Base-by-base conservation (phyloP, 2,888 invertebrate species). In the Drosophila recens region DNA sequence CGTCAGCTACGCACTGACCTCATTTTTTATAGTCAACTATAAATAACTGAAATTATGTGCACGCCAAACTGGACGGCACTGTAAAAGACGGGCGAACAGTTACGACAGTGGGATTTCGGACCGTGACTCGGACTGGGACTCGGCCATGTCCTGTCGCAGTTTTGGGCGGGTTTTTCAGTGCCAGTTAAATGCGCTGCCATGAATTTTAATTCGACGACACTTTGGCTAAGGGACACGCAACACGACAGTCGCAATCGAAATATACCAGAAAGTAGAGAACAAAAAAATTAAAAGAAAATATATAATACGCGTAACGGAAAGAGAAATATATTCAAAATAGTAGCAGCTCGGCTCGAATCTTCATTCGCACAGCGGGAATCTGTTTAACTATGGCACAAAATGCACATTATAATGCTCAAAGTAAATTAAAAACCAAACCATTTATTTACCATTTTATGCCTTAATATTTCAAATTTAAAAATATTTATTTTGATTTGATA, bases 201-300 rank as follows among this genome's bases (percentile, higher is more conserved):
- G 88, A 86, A 86, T 86, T 86, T 86, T 86, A 88, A 86, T 86
- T 88, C 86, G 88, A 87, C 83, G 83, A 81, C 83, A 87, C 82
- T 86, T 83, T 72, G 72, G 73, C 66, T 49, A 48, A 66, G 53
- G 82, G 72, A 77, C 87, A 86, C 87, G 77, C 81, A 77, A 81
- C 72, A 65, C 72, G 69, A 81, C 84, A 77, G 87, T 59, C 71
- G 80, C 72, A 40, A 75, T 56, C 71, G 61, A 57, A 66, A 67
- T 56, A 51, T 58, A 45, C 34, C 23, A 49, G 45, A 71, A 65
- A 57, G 11, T 46, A 17, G 11, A 48, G 38, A 34, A 1, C 10
- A 36, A 52, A 54, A 48, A 54, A 23, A 15, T 42, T 33, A n/a
- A 59, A 58, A 56, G 34, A 38, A 61, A 51, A 63, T 66, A 51